Percentiles rank a stretch among this genome's conserved stretches.
Conservation (phyloP, 2,888 invertebrate species). For the Cecidostiba fungosa region DNA sequence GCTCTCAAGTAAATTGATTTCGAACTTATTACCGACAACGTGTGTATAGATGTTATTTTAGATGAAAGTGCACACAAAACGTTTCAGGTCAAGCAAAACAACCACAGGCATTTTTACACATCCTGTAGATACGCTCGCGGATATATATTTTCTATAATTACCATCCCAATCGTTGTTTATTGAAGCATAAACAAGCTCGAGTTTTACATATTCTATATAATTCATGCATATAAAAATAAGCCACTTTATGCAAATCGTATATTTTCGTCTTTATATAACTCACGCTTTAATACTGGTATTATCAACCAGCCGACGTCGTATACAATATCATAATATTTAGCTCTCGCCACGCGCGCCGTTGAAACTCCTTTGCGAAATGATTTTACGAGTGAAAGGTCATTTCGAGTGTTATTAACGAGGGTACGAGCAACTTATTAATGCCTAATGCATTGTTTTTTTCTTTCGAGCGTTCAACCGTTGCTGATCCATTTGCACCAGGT, state of each 20-base stretch:
- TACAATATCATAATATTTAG: neutral
- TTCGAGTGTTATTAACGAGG: conserved; percentile 8
- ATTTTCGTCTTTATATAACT: neutral
- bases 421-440: neutral
- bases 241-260: neutral
- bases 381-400: conserved; percentile 35
- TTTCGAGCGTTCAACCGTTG: neutral
- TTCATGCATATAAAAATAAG: neutral
- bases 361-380: conserved; percentile 9
- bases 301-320: neutral
- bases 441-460: conserved; percentile 28
- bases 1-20: neutral
- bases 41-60: neutral
- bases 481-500: neutral
- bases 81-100: too few species aligned
- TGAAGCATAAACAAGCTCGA: neutral
- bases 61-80: too few species aligned
- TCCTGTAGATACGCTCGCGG: neutral
- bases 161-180: neutral
- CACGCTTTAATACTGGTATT: neutral
- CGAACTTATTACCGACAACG: neutral
- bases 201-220: neutral
- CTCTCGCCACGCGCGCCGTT: neutral
- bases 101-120: too few species aligned
- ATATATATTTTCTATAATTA: conserved; percentile 6